A percentile compares a stretch with the other conserved stretches of the same genome.
These are phyloP conservation scores for Oeneis ivallda DNA, from an alignment of 2,888 invertebrate genomes.

Conservation along the genomic window DNA sequence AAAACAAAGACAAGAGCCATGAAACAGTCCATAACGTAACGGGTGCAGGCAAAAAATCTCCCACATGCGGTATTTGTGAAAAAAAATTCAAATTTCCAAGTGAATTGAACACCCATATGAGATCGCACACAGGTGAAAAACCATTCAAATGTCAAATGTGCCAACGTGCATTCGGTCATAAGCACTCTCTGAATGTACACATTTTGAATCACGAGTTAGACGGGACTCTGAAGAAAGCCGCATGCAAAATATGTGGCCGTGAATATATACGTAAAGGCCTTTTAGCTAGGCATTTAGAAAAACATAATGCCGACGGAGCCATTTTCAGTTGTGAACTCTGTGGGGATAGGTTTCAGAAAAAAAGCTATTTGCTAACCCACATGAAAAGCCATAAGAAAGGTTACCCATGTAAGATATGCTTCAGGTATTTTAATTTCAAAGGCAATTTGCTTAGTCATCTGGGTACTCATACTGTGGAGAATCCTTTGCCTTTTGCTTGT, in stretches of 20 bases:
- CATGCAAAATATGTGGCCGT: background rate
- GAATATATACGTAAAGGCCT: background rate
- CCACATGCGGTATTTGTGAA: background rate
- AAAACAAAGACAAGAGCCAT: background rate
- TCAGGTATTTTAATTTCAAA: background rate
- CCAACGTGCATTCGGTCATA: background rate
- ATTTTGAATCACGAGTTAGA: background rate
- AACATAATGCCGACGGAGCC: background rate
- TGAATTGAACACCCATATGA: background rate
- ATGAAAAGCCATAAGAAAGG: background rate
- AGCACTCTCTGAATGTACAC: background rate
- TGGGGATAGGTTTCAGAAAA: background rate
- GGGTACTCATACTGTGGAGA: background rate
- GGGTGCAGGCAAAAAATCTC: background rate
- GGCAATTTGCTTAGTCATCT: background rate
- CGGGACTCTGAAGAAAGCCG: background rate
- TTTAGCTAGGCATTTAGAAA: background rate
- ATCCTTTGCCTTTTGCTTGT: background rate
- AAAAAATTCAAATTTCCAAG: background rate
- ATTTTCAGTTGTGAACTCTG: background rate
- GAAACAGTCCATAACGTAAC: background rate
- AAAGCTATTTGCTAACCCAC: background rate
- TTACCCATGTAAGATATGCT: background rate
- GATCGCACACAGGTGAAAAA: background rate
- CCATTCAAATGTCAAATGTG: background rate